Base-by-base conservation (phyloP, 2,888 invertebrate genomes). In the Silvanus unidentatus region DNA sequence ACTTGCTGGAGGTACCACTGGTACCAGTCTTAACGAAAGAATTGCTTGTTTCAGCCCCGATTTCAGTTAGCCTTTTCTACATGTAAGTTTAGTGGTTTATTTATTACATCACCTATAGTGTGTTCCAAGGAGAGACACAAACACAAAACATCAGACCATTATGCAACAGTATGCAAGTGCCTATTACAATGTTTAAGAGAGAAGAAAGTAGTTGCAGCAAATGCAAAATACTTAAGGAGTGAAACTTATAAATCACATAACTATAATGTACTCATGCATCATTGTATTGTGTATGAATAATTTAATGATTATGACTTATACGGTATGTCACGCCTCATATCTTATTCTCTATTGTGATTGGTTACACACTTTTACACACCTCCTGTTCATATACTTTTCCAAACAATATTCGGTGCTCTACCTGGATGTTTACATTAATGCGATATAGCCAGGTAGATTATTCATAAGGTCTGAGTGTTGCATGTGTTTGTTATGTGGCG, bases 291-390 rank as follows among this genome's bases (percentile, higher is more conserved):
- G 51, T 59, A 58, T 60, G 62, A 61, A 62, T 61, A 60, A 62
- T 57, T 61, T 61, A 58, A 53, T 58, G 55, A 63, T 63, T 60
- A 63, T 62, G 59, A 62, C 58, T 62, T 59, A 56, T 59, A 59
- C 59, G 60, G 59, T 58, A 61, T 59, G 61, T 59, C 60, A 63
- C 62, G 62, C 62, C 62, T 63, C 55, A 52, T 50, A 55, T 56
- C 56, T 54, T 53, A 52, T 53, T 53, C 56, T 37, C 45, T 49
- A 48, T 51, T 54, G 53, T 53, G 60, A 63, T 63, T 64, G 63
- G 63, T 55, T 49, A 53, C 44, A 53, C 47, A 62, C 58, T 62
- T 63, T 64, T 62, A 60, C 60, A 61, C 60, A 58, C 60, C 63
- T 61, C 62, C 62, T 62, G 60, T 62, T 60, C 57, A 22, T 22